These are phyloP conservation scores for Xylocampa areola DNA, from an alignment of 2,888 invertebrate genomes.

Conservation along the genomic window DNA sequence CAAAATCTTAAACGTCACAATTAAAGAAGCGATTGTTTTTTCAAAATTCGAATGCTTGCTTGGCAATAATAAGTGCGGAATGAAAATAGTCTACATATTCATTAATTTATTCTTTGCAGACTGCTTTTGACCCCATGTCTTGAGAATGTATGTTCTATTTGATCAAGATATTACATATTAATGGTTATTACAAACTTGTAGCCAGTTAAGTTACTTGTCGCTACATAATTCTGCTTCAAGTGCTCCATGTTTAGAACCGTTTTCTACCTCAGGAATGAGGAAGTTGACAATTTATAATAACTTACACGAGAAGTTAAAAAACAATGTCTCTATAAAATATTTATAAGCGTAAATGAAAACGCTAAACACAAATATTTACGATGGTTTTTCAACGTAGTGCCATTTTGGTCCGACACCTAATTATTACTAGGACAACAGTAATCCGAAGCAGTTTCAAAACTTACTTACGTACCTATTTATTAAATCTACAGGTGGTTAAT, in stretches of 20 bases:
- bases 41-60: constrained; percentile 22
- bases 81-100: too few species aligned
- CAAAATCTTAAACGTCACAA: not conserved
- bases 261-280: constrained; percentile 52
- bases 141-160: constrained; percentile 52
- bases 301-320: constrained; percentile 18
- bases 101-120: constrained; percentile 18
- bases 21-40: not conserved
- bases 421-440: constrained; percentile 17
- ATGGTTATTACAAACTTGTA: constrained; percentile 56
- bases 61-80: constrained; percentile 16
- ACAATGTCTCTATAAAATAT: constrained; percentile 24
- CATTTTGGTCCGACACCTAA: too few species aligned
- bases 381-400: not conserved
- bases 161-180: constrained; percentile 57
- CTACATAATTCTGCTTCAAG: constrained; percentile 53
- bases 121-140: constrained; percentile 38
- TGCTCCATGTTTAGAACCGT: constrained; percentile 53
- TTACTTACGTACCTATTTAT: too few species aligned
- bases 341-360: not conserved
- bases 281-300: constrained; percentile 51
- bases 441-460: too few species aligned
- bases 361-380: too few species aligned
- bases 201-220: constrained; percentile 54
- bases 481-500: too few species aligned